Base-by-base conservation (phyloP, 1,140 invertebrate species). In the Choristoneura fumiferana region DNA sequence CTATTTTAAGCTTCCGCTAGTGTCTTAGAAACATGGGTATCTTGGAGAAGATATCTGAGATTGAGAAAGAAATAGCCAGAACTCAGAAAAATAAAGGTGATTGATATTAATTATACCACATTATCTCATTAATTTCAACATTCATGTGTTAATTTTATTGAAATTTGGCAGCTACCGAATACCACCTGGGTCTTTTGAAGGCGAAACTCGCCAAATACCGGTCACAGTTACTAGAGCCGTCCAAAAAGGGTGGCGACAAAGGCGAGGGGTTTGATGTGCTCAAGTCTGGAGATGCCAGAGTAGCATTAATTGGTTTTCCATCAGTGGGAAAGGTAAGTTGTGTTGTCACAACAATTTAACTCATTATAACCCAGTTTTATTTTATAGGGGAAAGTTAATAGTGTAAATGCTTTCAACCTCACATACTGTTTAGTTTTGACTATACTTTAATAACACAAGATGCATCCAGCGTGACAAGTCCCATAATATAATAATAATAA, bases 1-100 rank as follows among this genome's bases (percentile, higher is more conserved):
- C 22, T n/a, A 22, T 29, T 29, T 22, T 49, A 49, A 49, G 43
- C 18, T 29, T 49, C 43, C 43, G 18, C 43, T 49, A 49, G 43
- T 49, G 43, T 49, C 43, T 66, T 35, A 62, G 38, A 67, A 87
- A 78, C 59, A 99, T 99, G 98, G 98, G 98, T 66, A 99, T 99
- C 83, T 90, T 99, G 69, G 98, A 99, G 78, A 99, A 98, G 92
- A 99, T 99, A 86, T 94, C 96, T 0, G 98, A 99, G 92, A 99
- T 99, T 58, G 98, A 99, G 86, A 95, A 94, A 73, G 99, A 99
- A 94, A 99, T 99, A 54, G 95, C 97, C 4, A 91, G 98, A 70
- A 99, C 98, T 17, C 98, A 99, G 88, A 99, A 99, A 90, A 99
- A 99, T 91, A 99, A 99, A 96, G 98, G 98, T 98, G 91, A 69